phyloP scores from a whole-genome alignment of 2,797 vertebrate genomes.

The Acrossocheilus wenchowensis region DNA sequence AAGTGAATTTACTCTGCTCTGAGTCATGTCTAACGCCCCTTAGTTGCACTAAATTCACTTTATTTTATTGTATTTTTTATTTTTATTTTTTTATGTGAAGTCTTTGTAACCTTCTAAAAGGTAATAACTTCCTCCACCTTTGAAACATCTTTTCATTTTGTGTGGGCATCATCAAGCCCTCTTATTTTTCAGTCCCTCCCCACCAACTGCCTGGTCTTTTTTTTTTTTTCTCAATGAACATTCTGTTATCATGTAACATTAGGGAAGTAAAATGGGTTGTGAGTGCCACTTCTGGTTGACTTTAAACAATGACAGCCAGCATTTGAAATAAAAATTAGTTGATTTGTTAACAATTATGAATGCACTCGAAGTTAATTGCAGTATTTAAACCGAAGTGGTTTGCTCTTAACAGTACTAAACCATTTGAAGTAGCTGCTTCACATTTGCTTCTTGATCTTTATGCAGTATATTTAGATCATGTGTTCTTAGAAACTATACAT shows the following conservation, averaged over 20 bases:
- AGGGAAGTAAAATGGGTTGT: background rate
- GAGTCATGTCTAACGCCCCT: background rate
- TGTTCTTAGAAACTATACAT: conserved; percentile 19
- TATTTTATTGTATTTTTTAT: background rate
- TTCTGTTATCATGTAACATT: background rate
- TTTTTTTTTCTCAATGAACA: background rate
- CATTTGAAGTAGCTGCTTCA: conserved; percentile 6
- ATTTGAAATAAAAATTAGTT: background rate
- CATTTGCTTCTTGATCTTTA: background rate
- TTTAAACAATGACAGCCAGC: background rate
- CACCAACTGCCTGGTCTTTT: background rate
- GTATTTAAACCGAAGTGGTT: background rate
- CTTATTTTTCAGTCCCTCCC: background rate
- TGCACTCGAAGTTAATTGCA: background rate
- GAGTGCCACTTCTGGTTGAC: background rate
- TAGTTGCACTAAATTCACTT: background rate
- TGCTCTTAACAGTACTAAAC: background rate
- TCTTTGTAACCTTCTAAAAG: background rate
- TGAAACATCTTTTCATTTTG: background rate
- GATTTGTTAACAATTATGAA: background rate
- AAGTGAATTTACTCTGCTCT: background rate
- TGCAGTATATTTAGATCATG: background rate
- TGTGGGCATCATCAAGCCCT: background rate
- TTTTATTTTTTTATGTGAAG: background rate
- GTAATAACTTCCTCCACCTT: background rate